These are phyloP conservation scores for western clawed frog (Xenopus tropicalis) DNA, from an alignment of 2,113 vertebrate genomes.

Conservation along the genomic window UCB_Xtro_10.0 CM004448.2:20596501-20597000, in stretches of 20 bases:
- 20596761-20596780: not conserved
- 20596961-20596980: too few relatives aligned
- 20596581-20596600: constrained; percentile 7
- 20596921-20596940: too few relatives aligned
- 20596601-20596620: not conserved
- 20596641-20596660: constrained; percentile 9
- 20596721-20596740: not conserved
- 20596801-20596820: too few relatives aligned
- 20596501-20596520: constrained; percentile 18
- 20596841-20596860: too few relatives aligned
- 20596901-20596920: too few relatives aligned
- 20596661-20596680: not conserved
- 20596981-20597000: too few relatives aligned
- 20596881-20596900: too few relatives aligned
- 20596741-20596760: not conserved
- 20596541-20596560: constrained; percentile 11
- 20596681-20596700: constrained; percentile 6
- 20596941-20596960: too few relatives aligned
- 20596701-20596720: not conserved
- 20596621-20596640: constrained; percentile 5
- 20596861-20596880: too few relatives aligned
- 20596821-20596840: too few relatives aligned
- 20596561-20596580: constrained; percentile 27
- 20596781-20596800: not conserved
- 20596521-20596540: constrained; percentile 17